A percentile compares a stretch with the other conserved stretches of the same genome.
Conservation (phyloP, 2,888 invertebrate genomes). For the Malacosoma neustria region DNA sequence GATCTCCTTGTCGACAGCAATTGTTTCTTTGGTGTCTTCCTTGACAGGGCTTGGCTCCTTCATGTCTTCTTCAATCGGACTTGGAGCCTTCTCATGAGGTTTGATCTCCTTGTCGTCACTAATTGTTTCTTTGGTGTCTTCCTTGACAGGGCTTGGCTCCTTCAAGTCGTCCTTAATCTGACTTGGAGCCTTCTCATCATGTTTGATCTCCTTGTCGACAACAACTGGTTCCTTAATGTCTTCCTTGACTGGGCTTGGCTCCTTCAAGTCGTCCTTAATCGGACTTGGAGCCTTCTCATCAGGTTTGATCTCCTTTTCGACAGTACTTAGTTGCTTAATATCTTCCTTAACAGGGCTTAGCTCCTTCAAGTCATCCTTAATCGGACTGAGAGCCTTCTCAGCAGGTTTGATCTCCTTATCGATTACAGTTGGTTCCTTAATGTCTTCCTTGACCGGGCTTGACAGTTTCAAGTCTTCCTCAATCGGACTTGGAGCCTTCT, state of each 20-base stretch:
- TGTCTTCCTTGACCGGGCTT: background rate
- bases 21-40: background rate
- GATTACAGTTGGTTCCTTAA: too few relatives aligned
- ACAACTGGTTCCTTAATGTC: background rate
- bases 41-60: background rate
- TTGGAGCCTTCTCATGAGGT: background rate
- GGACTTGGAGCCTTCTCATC: conserved; percentile 3
- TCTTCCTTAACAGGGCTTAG: background rate
- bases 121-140: background rate
- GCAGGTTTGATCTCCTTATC: conserved; percentile 1
- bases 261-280: background rate
- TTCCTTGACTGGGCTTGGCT: conserved; percentile 10
- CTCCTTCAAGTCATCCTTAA: background rate
- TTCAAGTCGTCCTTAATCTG: background rate
- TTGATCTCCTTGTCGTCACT: background rate
- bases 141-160: background rate
- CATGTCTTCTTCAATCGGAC: background rate
- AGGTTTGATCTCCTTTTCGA: background rate
- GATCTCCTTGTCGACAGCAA: background rate
- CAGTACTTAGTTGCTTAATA: background rate
- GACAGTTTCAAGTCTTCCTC: conserved; percentile 21
- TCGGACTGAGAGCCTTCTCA: conserved; percentile 2
- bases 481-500: conserved; percentile 37
- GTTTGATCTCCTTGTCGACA: background rate
- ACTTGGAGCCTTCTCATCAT: background rate